A percentile compares a stretch with the other conserved stretches of the same genome.
phyloP scores from a whole-genome alignment of 1,140 invertebrate genomes.

The Zaprionus ornatus region DNA sequence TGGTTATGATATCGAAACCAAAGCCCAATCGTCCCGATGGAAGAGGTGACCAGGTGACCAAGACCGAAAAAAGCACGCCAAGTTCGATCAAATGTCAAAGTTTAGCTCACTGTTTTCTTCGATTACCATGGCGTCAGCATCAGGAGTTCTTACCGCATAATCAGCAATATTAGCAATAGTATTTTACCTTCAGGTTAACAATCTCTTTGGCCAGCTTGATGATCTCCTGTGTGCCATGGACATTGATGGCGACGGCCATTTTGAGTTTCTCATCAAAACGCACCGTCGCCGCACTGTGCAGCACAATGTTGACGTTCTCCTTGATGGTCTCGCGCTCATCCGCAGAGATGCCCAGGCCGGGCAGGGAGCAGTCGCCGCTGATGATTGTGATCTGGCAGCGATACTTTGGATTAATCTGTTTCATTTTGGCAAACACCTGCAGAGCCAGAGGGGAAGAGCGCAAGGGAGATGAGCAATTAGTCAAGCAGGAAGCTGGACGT shows the following conservation, averaged over 20 bases:
- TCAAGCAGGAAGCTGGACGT: not conserved
- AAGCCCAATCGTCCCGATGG: too few species aligned
- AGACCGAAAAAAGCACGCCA: too few species aligned
- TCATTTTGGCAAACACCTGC: constrained; percentile 86
- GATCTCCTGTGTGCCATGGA: constrained; percentile 87
- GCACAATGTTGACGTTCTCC: constrained; percentile 88
- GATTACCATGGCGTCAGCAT: too few species aligned
- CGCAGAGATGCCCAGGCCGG: constrained; percentile 88
- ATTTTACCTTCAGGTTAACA: constrained; percentile 85
- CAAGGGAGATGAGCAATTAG: not conserved
- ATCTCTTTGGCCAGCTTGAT: constrained; percentile 86
- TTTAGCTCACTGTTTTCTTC: too few species aligned
- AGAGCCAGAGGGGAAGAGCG: not conserved
- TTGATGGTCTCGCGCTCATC: constrained; percentile 84
- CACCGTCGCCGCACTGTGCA: constrained; percentile 95
- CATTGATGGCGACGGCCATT: constrained; percentile 86
- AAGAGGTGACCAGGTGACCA: too few species aligned
- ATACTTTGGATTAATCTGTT: constrained; percentile 86
- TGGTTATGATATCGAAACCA: too few species aligned
- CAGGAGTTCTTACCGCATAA: too few species aligned
- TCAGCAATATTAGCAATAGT: too few species aligned
- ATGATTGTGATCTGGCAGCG: constrained; percentile 86
- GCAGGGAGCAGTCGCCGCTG: constrained; percentile 86
- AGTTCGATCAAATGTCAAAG: too few species aligned
- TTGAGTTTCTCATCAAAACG: constrained; percentile 94